phyloP scores from a whole-genome alignment of 2,888 invertebrate genomes.

The Parnassius glacialis region DNA sequence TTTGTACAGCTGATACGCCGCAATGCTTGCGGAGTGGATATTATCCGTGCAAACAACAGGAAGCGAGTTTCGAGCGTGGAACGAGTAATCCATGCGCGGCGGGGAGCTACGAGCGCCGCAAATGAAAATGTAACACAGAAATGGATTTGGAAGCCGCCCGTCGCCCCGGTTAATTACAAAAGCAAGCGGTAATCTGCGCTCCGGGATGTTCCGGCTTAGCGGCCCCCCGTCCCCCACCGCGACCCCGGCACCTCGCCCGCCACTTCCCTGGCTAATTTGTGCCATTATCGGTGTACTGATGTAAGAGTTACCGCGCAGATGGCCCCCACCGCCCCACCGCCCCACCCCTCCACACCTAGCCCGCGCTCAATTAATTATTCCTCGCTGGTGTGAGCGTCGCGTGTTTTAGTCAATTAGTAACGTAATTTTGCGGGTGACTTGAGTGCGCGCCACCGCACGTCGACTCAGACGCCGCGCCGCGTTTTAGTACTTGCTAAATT shows the following conservation, averaged over 20 bases:
- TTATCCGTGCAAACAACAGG: conserved; percentile 30
- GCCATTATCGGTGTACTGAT: conserved; percentile 82
- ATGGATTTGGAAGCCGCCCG: conserved; percentile 81
- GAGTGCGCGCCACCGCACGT: conserved; percentile 69
- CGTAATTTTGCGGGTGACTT: conserved; percentile 81
- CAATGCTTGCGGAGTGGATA: conserved; percentile 23
- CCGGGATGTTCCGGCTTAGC: conserved; percentile 81
- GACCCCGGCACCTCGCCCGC: conserved; percentile 56
- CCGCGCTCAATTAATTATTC: conserved; percentile 80
- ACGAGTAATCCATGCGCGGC: conserved; percentile 63
- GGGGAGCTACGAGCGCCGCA: conserved; percentile 69
- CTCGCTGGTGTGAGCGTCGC: conserved; percentile 79
- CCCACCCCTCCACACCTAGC: conserved; percentile 54
- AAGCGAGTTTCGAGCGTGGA: conserved; percentile 55
- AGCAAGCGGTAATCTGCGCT: conserved; percentile 82
- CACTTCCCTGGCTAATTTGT: conserved; percentile 80
- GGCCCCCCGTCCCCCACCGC: conserved; percentile 51
- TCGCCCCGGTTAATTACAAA: conserved; percentile 82
- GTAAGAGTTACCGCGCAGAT: conserved; percentile 80
- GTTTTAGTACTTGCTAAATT: conserved; percentile 53
- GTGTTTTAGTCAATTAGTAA: conserved; percentile 82
- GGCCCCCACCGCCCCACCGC: conserved; percentile 51
- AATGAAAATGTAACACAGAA: conserved; percentile 82
- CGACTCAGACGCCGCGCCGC: conserved; percentile 48
- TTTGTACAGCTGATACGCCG: conserved; percentile 2